phyloP scores from a whole-genome alignment of 2,797 vertebrate species.

The Cacajao melanocephalus region DNA sequence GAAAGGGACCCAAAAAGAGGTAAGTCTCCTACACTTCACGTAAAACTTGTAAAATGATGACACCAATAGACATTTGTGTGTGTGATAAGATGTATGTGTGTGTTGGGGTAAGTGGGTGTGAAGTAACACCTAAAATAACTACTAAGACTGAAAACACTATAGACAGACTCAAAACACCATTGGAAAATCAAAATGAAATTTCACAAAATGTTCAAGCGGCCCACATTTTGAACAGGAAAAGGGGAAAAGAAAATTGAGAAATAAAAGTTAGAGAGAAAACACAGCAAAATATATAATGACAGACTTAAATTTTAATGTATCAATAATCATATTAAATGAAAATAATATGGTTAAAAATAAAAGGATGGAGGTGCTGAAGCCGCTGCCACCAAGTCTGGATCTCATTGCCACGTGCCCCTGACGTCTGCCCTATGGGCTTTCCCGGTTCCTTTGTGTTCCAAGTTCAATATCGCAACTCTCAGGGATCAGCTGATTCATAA shows the following conservation, averaged over 20 bases:
- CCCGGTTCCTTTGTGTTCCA: background rate
- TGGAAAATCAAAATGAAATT: conserved; percentile 30
- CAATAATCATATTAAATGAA: background rate
- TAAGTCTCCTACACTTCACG: background rate
- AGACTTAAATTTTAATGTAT: conserved; percentile 8
- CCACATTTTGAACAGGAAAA: background rate
- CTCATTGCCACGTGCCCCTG: accelerated
- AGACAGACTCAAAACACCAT: background rate
- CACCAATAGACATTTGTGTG: background rate
- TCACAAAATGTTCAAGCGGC: background rate
- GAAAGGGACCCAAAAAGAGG: background rate
- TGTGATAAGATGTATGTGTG: background rate
- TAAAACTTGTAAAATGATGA: background rate
- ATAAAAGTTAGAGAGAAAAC: background rate
- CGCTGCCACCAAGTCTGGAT: background rate
- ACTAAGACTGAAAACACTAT: background rate
- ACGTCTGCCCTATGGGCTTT: background rate
- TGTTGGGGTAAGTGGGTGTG: background rate
- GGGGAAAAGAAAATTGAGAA: background rate
- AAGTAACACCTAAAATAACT: background rate
- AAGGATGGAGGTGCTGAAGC: background rate
- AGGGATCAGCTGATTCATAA: background rate
- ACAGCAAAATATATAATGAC: background rate
- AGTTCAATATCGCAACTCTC: background rate
- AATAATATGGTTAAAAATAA: background rate